These are phyloP conservation scores for Rhadina sibilatrix DNA, from an alignment of 2,113 vertebrate genomes.

Conservation along the genomic window DNA sequence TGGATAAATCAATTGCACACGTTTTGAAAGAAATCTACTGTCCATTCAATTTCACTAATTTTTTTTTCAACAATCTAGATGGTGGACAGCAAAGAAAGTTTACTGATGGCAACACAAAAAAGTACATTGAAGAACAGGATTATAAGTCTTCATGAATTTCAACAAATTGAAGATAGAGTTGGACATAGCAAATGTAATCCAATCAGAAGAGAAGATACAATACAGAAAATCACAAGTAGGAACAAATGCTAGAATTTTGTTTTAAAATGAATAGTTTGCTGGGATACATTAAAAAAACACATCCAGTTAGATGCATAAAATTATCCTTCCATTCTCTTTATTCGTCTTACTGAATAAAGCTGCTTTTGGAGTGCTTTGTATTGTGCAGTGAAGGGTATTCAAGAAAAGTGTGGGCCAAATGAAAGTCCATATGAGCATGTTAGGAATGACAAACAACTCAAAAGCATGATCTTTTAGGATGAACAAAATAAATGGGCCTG, in stretches of 20 bases:
- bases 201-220: not conserved
- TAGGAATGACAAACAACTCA: not conserved
- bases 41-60: not conserved
- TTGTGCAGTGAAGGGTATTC: not conserved
- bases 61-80: not conserved
- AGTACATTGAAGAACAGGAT: not conserved
- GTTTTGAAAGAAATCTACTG: not conserved
- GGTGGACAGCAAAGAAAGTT: not conserved
- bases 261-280: not conserved
- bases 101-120: not conserved
- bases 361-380: not conserved
- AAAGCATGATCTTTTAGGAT: not conserved
- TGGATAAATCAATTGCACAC: not conserved
- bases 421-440: not conserved
- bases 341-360: not conserved
- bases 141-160: not conserved
- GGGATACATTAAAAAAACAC: not conserved
- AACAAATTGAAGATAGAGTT: not conserved
- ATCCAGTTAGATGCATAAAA: not conserved
- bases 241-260: not conserved
- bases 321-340: not conserved
- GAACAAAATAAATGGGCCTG: not conserved
- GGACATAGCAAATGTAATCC: not conserved
- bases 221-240: not conserved
- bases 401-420: not conserved